Conservation (phyloP, 2,888 invertebrate genomes). For the Machimus atricapillus region DNA sequence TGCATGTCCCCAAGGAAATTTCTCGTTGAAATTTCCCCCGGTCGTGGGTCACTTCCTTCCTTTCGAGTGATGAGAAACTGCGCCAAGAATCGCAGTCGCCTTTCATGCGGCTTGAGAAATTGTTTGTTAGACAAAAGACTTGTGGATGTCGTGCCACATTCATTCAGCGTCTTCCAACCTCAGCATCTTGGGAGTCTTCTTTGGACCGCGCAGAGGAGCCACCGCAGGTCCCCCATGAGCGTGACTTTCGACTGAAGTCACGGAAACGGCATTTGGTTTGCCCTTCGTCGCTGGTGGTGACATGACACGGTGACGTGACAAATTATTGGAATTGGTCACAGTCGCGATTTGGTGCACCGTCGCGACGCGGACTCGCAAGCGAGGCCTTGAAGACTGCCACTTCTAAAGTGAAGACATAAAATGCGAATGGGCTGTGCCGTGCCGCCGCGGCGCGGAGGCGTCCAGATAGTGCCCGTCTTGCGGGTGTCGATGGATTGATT, state of each 20-base stretch:
- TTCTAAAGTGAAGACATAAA: neutral
- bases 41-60: slow-evolving; percentile 1
- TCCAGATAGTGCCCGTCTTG: neutral
- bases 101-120: slow-evolving; percentile 2
- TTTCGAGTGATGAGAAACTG: neutral
- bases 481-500: slow-evolving; percentile 23
- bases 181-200: neutral
- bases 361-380: neutral
- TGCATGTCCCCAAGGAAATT: neutral
- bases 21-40: neutral
- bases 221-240: neutral
- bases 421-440: neutral
- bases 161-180: neutral
- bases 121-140: neutral
- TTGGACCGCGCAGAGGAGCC: neutral
- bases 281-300: neutral
- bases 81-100: neutral
- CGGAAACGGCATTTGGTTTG: slow-evolving; percentile 11
- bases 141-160: neutral
- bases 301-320: slow-evolving; percentile 14
- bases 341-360: neutral
- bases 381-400: neutral
- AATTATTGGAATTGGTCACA: slow-evolving; percentile 32
- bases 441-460: neutral
- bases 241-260: slow-evolving; percentile 12